Evolutionary conservation across 2,797 vertebrate genomes (phyloP).

Genomic region (Sparidentex hasta): DNA sequence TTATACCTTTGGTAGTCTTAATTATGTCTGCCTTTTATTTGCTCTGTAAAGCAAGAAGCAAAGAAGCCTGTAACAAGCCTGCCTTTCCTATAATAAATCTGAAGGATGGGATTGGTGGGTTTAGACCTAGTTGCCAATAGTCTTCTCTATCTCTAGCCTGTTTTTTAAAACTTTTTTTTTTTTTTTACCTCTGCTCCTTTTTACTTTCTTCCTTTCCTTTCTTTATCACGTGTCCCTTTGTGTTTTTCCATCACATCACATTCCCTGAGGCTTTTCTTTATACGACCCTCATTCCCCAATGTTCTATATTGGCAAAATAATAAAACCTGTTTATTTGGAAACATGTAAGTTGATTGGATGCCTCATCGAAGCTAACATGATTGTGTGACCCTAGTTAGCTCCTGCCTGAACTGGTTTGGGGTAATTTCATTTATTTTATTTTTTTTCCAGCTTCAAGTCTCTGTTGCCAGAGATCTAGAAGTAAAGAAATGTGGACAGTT

Average conservation of each 20-base stretch:
- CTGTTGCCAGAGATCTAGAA: not conserved
- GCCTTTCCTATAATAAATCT: constrained; percentile 74
- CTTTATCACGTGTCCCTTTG: constrained; percentile 1
- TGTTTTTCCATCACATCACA: not conserved
- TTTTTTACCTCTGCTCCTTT: constrained; percentile 3
- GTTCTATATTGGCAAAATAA: constrained; percentile 33
- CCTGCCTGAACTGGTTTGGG: not conserved
- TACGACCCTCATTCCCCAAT: not conserved
- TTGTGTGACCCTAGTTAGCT: constrained; percentile 16
- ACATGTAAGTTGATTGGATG: constrained; percentile 31
- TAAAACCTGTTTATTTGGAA: constrained; percentile 43
- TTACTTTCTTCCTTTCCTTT: constrained; percentile 26
- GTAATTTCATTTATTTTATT: not conserved
- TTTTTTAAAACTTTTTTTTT: constrained; percentile 14
- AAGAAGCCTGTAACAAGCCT: constrained; percentile 76
- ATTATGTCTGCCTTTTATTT: constrained; percentile 85
- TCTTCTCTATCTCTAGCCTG: constrained; percentile 25
- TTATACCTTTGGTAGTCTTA: constrained; percentile 83
- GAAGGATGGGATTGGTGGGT: constrained; percentile 52
- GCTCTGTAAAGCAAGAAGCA: constrained; percentile 83
- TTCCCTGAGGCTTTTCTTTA: constrained; percentile 12
- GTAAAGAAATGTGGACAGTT: constrained; percentile 2
- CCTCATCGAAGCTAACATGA: constrained; percentile 23
- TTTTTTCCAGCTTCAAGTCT: not conserved
- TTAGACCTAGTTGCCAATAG: constrained; percentile 57